phyloP scores from a whole-genome alignment of 2,797 vertebrate genomes.

The Leucoraja ocellata region DNA sequence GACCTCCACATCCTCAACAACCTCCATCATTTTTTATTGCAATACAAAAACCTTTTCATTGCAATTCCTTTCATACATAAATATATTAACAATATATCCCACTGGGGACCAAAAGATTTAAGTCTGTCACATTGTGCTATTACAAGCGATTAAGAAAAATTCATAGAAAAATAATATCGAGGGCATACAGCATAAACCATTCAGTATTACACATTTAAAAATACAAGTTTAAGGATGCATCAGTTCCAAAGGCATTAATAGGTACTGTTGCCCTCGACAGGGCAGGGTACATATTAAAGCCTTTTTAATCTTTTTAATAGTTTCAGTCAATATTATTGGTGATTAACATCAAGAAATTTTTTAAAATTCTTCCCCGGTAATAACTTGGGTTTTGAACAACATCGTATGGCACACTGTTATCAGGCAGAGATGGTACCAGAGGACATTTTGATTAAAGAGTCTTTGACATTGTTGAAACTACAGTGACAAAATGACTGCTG shows the following conservation, averaged over 20 bases:
- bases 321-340: neutral
- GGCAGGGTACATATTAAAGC: constrained; percentile 56
- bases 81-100: constrained; percentile 60
- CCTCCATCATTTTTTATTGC: constrained; percentile 55
- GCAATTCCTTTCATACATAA: constrained; percentile 67
- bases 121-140: constrained; percentile 67
- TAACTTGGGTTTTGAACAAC: constrained; percentile 69
- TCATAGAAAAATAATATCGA: constrained; percentile 89
- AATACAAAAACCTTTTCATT: constrained; percentile 65
- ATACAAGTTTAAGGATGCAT: constrained; percentile 68
- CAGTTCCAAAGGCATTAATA: constrained; percentile 52
- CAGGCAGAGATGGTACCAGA: constrained; percentile 47
- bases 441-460: constrained; percentile 44
- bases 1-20: neutral
- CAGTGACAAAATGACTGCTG: neutral
- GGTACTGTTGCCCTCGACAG: constrained; percentile 71
- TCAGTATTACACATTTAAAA: constrained; percentile 82
- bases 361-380: constrained; percentile 52
- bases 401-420: constrained; percentile 56
- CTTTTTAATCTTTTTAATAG: constrained; percentile 51
- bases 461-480: neutral
- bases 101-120: constrained; percentile 62
- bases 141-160: constrained; percentile 73
- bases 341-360: constrained; percentile 59
- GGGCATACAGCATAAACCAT: constrained; percentile 70